These are phyloP conservation scores for Fissipunctia ypsillon DNA, from an alignment of 2,888 invertebrate species.

Conservation along the genomic window DNA sequence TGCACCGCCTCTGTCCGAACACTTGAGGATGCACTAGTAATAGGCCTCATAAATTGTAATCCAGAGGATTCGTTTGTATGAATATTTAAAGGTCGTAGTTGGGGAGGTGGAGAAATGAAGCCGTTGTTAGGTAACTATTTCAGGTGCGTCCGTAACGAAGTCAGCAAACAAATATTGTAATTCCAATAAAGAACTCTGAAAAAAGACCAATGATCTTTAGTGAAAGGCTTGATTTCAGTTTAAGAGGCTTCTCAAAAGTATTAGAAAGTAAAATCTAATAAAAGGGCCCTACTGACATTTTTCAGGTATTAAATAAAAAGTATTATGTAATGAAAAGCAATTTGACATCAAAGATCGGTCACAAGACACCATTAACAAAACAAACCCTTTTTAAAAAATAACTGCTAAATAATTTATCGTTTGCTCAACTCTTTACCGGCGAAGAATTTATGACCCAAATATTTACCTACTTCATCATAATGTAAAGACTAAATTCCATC, in stretches of 20 bases:
- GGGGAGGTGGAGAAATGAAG: not conserved
- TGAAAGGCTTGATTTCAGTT: not conserved
- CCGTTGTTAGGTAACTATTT: not conserved
- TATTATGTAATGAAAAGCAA: conserved; percentile 1
- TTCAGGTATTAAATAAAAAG: conserved; percentile 14
- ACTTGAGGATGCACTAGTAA: conserved; percentile 54
- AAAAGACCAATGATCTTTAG: not conserved
- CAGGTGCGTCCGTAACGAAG: not conserved
- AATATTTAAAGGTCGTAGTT: conserved; percentile 21
- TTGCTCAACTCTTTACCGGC: not conserved
- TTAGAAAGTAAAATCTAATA: conserved; percentile 1
- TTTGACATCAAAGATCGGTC: conserved; percentile 4
- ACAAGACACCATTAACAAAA: conserved; percentile 15
- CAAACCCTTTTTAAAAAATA: conserved; percentile 11
- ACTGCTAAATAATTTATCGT: not conserved
- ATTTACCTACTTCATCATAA: conserved; percentile 20
- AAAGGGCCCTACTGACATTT: not conserved
- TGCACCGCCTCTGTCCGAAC: conserved; percentile 42
- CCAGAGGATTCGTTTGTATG: conserved; percentile 12
- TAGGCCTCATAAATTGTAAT: conserved; percentile 48
- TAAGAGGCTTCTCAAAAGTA: conserved; percentile 3
- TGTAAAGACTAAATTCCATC: conserved; percentile 32
- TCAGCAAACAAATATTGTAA: not conserved
- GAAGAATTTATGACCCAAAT: conserved; percentile 1
- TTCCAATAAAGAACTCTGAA: not conserved